phyloP scores from a whole-genome alignment of 2,888 invertebrate species.

The Plusia festucae region DNA sequence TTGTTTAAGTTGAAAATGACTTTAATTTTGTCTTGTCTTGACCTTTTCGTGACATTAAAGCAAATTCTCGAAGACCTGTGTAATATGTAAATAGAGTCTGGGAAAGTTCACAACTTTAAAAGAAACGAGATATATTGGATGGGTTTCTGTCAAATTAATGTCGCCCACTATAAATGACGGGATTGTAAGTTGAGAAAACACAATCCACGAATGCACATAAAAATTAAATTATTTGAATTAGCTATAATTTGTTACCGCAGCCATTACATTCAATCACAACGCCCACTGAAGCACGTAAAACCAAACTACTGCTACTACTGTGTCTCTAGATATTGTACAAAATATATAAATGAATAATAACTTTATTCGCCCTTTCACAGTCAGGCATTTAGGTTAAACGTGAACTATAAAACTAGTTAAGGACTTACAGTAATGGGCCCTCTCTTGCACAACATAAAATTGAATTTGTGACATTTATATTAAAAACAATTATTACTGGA shows the following conservation, averaged over 20 bases:
- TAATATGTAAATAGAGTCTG: constrained; percentile 46
- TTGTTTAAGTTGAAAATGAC: constrained; percentile 43
- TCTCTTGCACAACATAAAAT: constrained; percentile 24
- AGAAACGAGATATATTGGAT: constrained; percentile 25
- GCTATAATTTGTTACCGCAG: constrained; percentile 54
- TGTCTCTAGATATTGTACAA: constrained; percentile 19
- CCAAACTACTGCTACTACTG: constrained; percentile 25
- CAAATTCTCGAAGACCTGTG: constrained; percentile 27
- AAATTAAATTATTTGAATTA: constrained; percentile 59
- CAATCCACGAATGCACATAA: constrained; percentile 30
- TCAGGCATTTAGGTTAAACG: constrained; percentile 30
- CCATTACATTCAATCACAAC: constrained; percentile 52
- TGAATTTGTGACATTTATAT: constrained; percentile 43
- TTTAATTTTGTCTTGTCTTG: constrained; percentile 37
- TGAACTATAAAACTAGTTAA: constrained; percentile 26
- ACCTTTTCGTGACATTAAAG: constrained; percentile 29
- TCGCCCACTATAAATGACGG: constrained; percentile 32
- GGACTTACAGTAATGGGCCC: constrained; percentile 33
- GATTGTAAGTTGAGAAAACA: constrained; percentile 33
- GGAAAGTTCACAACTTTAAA: constrained; percentile 33
- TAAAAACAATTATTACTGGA: constrained; percentile 34
- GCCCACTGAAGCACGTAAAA: constrained; percentile 46
- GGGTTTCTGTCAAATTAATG: constrained; percentile 29
- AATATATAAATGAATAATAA: constrained; percentile 42
- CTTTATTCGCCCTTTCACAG: constrained; percentile 40